Evolutionary conservation across 2,888 invertebrate genomes (phyloP), one percentile per base, ranked within the genome.

Genomic region (Chrysomela aeneicollis): DNA sequence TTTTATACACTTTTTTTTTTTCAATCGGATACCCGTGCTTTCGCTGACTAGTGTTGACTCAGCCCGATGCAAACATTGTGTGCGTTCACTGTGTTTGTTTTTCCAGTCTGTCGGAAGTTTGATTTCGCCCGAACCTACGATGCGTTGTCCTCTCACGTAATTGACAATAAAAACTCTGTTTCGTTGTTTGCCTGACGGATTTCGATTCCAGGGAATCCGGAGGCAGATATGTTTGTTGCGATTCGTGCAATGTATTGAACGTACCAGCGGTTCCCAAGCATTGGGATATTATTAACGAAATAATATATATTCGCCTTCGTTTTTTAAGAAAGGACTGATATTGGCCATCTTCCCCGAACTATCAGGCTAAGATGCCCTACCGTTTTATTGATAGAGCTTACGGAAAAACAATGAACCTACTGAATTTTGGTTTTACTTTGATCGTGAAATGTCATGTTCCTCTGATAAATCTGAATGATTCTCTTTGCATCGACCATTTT

Each of bases 41-140:
- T 77, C 74, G 78, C 77, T 78, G 79, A 79, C 79, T 77, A 79
- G 78, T 78, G 78, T 79, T 79, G 79, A 73, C 76, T 74, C 72
- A 76, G 76, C 76, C 76, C 72, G 75, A 76, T 71, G 76, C 77
- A 80, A 80, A 79, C 78, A 79, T 72, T 76, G 78, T 76, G 76
- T 76, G 77, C 75, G 76, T 75, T 21, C 61, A 74, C 76, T 71
- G 71, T 78, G 78, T 79, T 80, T 79, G 74, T 77, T 79, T 78
- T 80, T 79, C 78, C 79, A 73, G 77, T 76, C 73, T 78, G 73
- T 69, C 76, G 75, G 75, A 77, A 74, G 76, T 75, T 76, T 76
- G 77, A 78, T 77, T 78, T 72, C 66, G 73, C 57, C 64, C 51
- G 52, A 22, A 47, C 57, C 21, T 52, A 49, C 58, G 37, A 61